A percentile compares a stretch with the other conserved stretches of the same genome.
These are phyloP conservation scores for Leptogaster cylindrica DNA, from an alignment of 2,888 invertebrate genomes.

Conservation along the genomic window DNA sequence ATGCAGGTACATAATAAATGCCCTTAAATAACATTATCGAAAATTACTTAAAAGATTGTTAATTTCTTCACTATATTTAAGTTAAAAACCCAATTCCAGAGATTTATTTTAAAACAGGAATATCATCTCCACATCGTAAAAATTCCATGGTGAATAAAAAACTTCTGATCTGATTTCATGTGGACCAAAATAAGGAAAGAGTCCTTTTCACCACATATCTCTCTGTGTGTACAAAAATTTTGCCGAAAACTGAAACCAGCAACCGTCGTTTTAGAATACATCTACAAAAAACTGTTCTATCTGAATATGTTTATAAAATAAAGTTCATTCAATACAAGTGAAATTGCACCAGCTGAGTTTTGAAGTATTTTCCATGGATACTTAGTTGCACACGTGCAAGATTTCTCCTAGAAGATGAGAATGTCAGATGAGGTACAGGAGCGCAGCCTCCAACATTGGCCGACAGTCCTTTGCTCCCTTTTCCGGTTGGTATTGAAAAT, in stretches of 20 bases:
- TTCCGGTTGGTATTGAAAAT: background rate
- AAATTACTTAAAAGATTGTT: background rate
- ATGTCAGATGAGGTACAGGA: conserved; percentile 10
- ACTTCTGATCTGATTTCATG: conserved; percentile 1
- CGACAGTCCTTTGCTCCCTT: conserved; percentile 24
- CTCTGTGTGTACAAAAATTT: conserved; percentile 1
- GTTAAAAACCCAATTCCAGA: background rate
- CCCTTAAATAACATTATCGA: no score
- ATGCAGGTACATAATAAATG: no score
- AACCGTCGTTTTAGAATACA: background rate
- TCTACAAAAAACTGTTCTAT: background rate
- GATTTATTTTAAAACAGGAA: no score
- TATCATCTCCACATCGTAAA: background rate
- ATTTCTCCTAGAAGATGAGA: background rate
- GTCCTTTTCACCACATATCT: background rate
- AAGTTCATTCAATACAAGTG: no score
- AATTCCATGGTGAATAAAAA: conserved; percentile 18
- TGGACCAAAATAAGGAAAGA: conserved; percentile 29
- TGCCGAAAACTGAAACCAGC: conserved; percentile 6
- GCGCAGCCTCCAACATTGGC: conserved; percentile 28
- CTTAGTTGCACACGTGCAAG: conserved; percentile 18
- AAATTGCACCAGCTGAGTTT: conserved; percentile 18
- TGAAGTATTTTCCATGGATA: background rate
- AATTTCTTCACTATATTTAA: background rate
- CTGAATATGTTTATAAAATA: no score